Evolutionary conservation across 2,888 invertebrate species (phyloP).

Genomic region (Conus canariensis): DNA sequence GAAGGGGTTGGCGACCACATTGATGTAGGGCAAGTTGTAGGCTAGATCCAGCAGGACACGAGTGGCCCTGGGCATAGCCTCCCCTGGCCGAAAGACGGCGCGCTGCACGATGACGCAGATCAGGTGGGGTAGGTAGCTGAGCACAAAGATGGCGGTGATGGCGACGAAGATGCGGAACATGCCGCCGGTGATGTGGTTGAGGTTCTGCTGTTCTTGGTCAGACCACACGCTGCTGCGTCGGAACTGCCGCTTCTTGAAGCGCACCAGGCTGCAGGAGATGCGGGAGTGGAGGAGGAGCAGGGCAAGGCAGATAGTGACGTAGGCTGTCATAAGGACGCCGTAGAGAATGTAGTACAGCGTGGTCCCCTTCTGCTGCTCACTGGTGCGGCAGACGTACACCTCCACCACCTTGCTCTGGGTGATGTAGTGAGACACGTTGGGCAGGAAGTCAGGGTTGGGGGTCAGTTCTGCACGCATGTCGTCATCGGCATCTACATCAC

Average conservation of each 20-base stretch:
- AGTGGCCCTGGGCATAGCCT: slow-evolving; percentile 29
- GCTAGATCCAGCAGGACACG: slow-evolving; percentile 46
- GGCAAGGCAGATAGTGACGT: slow-evolving; percentile 29
- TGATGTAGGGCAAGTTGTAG: slow-evolving; percentile 51
- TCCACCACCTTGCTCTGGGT: slow-evolving; percentile 5
- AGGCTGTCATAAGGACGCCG: slow-evolving; percentile 35
- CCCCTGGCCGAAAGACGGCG: slow-evolving; percentile 19
- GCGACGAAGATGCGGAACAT: slow-evolving; percentile 48
- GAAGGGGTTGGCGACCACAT: slow-evolving; percentile 48
- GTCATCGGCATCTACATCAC: neutral
- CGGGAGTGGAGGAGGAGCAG: slow-evolving; percentile 41
- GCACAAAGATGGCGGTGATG: slow-evolving; percentile 45
- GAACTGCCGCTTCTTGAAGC: slow-evolving; percentile 39
- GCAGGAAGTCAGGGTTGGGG: neutral
- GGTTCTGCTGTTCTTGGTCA: neutral
- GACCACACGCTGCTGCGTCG: neutral
- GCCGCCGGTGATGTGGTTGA: slow-evolving; percentile 37
- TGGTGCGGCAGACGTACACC: slow-evolving; percentile 46
- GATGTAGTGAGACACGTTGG: too few relatives aligned
- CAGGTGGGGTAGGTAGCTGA: slow-evolving; percentile 52
- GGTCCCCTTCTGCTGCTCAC: slow-evolving; percentile 35
- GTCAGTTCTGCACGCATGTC: neutral
- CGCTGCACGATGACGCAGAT: slow-evolving; percentile 43
- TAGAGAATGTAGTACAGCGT: slow-evolving; percentile 34
- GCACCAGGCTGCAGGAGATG: slow-evolving; percentile 38